Percentiles rank a stretch among this genome's conserved stretches.
Conservation (phyloP, 2,888 invertebrate species). For the Chrysina gloriosa region DNA sequence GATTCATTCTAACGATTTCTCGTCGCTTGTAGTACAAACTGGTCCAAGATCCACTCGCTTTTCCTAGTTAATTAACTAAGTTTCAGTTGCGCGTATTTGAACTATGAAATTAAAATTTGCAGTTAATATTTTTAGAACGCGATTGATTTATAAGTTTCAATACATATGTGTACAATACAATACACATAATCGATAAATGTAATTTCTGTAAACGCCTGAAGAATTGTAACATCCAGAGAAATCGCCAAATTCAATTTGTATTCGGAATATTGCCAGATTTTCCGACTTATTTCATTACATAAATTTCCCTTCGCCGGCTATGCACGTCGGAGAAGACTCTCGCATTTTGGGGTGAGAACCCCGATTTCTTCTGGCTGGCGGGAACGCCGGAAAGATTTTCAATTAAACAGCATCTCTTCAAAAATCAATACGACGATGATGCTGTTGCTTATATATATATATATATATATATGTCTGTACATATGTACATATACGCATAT, state of each 20-base stretch:
- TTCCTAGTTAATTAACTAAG: too few relatives aligned
- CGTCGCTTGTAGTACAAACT: too few relatives aligned
- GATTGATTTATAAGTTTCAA: not conserved
- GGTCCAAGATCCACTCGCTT: too few relatives aligned
- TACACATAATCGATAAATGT: not conserved
- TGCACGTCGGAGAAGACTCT: not conserved
- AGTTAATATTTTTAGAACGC: too few relatives aligned
- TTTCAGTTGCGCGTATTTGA: too few relatives aligned
- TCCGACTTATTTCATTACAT: slow-evolving; percentile 24
- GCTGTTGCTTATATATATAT: not conserved
- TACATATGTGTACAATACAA: not conserved
- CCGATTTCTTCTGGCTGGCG: slow-evolving; percentile 23
- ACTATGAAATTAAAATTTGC: too few relatives aligned
- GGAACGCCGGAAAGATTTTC: slow-evolving; percentile 43
- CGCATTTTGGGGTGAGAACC: not conserved
- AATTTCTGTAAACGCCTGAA: not conserved
- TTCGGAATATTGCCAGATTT: not conserved
- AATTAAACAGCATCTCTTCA: slow-evolving; percentile 45
- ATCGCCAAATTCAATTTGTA: slow-evolving; percentile 4
- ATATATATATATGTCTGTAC: not conserved
- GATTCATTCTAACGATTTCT: too few relatives aligned
- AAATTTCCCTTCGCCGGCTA: slow-evolving; percentile 11
- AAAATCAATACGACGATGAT: slow-evolving; percentile 45
- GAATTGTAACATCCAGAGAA: not conserved
- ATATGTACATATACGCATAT: not conserved